phyloP scores from a whole-genome alignment of 2,888 invertebrate species.

The Thera britannica region DNA sequence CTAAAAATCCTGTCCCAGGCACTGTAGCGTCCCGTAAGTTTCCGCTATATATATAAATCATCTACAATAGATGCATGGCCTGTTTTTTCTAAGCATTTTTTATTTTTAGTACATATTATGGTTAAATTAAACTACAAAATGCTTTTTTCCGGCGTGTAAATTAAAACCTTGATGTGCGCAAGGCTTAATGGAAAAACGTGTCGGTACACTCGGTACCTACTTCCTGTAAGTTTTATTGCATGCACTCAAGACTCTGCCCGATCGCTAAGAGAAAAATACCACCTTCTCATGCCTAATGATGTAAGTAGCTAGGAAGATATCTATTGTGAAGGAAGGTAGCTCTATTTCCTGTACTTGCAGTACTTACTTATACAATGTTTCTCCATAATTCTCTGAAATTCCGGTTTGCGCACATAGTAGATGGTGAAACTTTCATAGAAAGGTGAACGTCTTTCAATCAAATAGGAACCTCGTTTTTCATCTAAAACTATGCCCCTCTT shows the following conservation, averaged over 20 bases:
- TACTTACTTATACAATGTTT: not conserved
- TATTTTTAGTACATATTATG: no score
- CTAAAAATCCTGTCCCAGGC: no score
- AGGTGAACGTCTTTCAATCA: no score
- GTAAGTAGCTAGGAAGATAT: not conserved
- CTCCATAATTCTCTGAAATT: not conserved
- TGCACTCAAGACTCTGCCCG: slow-evolving; percentile 8
- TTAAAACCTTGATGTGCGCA: not conserved
- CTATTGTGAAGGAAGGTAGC: not conserved
- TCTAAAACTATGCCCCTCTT: not conserved
- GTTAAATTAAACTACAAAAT: no score
- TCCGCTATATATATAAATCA: no score
- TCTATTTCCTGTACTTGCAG: not conserved
- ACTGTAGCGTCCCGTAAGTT: no score
- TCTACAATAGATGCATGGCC: no score
- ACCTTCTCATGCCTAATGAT: slow-evolving; percentile 2
- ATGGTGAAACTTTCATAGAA: not conserved
- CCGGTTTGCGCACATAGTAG: not conserved
- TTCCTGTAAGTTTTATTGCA: slow-evolving; percentile 14
- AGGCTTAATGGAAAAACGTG: slow-evolving; percentile 10
- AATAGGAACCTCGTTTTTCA: no score
- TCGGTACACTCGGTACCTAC: not conserved
- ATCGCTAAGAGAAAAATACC: slow-evolving; percentile 7
- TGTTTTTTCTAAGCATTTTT: no score
- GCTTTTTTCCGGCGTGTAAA: no score